Conservation (phyloP, 2,888 invertebrate genomes). For the Hanleya hanleyi region DNA sequence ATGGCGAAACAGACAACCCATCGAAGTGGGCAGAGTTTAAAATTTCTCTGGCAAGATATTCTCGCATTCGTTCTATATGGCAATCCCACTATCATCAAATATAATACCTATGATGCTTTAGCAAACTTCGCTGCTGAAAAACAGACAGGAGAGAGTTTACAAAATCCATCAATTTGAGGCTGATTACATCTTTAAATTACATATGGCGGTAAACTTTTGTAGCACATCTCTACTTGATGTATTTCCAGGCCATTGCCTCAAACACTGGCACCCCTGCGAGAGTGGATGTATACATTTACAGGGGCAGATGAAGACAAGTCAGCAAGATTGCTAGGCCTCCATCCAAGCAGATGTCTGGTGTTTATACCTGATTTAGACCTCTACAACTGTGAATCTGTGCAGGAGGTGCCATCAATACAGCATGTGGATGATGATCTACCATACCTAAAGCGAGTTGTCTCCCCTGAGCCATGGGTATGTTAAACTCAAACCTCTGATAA, state of each 20-base stretch:
- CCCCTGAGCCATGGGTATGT: constrained; percentile 46
- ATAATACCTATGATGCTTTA: no score
- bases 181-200: no score
- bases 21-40: no score
- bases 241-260: constrained; percentile 28
- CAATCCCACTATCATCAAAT: no score
- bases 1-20: no score
- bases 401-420: constrained; percentile 50
- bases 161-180: no score
- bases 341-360: constrained; percentile 48
- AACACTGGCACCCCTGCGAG: constrained; percentile 22
- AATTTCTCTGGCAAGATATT: no score
- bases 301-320: not conserved
- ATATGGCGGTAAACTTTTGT: no score
- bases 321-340: constrained; percentile 43
- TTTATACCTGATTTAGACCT: constrained; percentile 41
- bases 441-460: constrained; percentile 41
- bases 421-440: constrained; percentile 46
- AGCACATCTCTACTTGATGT: not conserved
- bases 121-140: no score
- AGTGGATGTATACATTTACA: not conserved
- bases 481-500: no score
- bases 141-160: no score
- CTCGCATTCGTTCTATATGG: no score
- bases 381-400: constrained; percentile 42